Evolutionary conservation across 2,113 vertebrate species (phyloP).

Genomic region (Poeciliopsis turrubarensis): DNA sequence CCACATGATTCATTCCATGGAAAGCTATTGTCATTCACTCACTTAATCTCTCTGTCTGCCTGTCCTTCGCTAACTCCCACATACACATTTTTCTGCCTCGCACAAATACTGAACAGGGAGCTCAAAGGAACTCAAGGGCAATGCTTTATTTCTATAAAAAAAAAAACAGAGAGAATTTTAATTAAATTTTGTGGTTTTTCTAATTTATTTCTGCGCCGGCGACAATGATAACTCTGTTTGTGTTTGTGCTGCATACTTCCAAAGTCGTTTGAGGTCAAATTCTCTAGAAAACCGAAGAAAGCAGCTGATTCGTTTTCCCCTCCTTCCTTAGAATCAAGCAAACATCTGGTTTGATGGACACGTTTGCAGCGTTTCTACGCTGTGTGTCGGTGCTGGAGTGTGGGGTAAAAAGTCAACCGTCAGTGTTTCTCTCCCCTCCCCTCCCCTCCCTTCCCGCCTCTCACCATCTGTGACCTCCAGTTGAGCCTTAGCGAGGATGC

Average conservation of each 20-base stretch:
- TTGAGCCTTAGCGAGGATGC: constrained; percentile 98
- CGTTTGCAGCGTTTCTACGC: constrained; percentile 6
- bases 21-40: constrained; percentile 60
- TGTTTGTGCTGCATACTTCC: constrained; percentile 12
- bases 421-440: constrained; percentile 4
- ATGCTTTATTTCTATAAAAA: constrained; percentile 48
- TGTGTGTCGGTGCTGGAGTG: constrained; percentile 13
- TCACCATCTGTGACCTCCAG: constrained; percentile 99
- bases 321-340: neutral
- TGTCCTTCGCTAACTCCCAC: constrained; percentile 16
- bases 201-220: neutral
- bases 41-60: constrained; percentile 40
- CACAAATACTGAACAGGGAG: constrained; percentile 62
- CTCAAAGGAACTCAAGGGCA: constrained; percentile 71
- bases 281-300: constrained; percentile 24
- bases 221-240: neutral
- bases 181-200: constrained; percentile 53
- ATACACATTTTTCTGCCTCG: constrained; percentile 19
- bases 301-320: neutral
- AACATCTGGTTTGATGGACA: neutral
- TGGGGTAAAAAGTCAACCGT: constrained; percentile 18
- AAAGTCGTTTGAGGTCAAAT: constrained; percentile 42
- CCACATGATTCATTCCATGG: constrained; percentile 60
- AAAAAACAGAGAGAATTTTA: constrained; percentile 35
- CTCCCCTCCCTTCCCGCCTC: constrained; percentile 37